A percentile compares a stretch with the other conserved stretches of the same genome.
phyloP scores from a whole-genome alignment of 2,113 vertebrate species.

The Egretta garzetta region DNA sequence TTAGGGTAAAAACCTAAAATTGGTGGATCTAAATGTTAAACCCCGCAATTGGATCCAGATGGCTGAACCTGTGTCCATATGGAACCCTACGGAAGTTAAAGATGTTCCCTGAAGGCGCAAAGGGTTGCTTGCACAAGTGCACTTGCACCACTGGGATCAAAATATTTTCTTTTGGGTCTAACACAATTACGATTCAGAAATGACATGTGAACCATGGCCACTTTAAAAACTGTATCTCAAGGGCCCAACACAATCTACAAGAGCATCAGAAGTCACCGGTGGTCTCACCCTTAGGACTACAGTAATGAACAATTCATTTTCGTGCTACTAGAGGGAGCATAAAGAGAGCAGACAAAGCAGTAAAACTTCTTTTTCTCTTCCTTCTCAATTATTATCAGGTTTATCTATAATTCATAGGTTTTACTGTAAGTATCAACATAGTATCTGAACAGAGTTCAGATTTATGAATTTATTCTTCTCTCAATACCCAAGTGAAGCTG shows the following conservation, averaged over 20 bases:
- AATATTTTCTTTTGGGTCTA: not conserved
- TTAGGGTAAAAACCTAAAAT: not conserved
- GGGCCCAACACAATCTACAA: not conserved
- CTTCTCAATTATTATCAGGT: not conserved
- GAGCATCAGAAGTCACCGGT: not conserved
- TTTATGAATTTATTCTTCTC: conserved; percentile 23
- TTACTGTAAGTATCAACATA: conserved; percentile 12
- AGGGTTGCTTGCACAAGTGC: not conserved
- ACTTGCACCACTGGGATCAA: not conserved
- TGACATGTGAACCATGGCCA: not conserved
- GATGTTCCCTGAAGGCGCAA: not conserved
- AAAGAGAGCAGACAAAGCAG: conserved; percentile 17
- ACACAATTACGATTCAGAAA: not conserved
- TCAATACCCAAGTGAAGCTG: not conserved
- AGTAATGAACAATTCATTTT: conserved; percentile 17
- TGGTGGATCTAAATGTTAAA: not conserved
- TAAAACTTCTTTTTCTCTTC: not conserved
- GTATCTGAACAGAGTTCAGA: conserved; percentile 6
- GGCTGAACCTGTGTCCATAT: not conserved
- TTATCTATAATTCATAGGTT: conserved; percentile 41
- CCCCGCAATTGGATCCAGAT: not conserved
- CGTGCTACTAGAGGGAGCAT: not conserved
- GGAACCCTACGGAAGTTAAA: not conserved
- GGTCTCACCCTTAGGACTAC: not conserved
- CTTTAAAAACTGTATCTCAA: not conserved